Conservation (phyloP, 2,888 invertebrate species). For the Drosophila nigritarsus region DNA sequence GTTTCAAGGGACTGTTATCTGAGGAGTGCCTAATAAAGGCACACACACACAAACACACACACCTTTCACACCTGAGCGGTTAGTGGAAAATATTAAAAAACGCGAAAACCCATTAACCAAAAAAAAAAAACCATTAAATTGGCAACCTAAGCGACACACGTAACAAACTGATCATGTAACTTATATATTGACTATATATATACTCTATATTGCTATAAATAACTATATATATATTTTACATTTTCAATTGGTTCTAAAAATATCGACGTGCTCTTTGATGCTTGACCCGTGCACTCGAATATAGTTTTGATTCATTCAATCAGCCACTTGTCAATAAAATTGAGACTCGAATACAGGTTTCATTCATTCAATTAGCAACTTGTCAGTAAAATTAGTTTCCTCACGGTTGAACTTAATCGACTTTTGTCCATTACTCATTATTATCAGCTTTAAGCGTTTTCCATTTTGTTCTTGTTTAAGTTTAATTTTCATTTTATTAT, state of each 20-base stretch:
- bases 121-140: background rate
- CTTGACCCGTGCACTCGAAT: constrained; percentile 22
- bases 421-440: constrained; percentile 14
- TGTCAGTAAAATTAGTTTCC: background rate
- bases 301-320: constrained; percentile 53
- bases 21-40: background rate
- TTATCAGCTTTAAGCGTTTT: constrained; percentile 24
- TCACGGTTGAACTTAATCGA: background rate
- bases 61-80: constrained; percentile 9
- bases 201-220: constrained; percentile 5
- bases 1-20: background rate
- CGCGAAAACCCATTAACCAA: background rate
- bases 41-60: constrained; percentile 15
- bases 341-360: constrained; percentile 1
- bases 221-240: background rate
- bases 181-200: background rate
- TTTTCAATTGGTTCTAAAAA: constrained; percentile 38
- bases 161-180: constrained; percentile 27
- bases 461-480: background rate
- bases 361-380: background rate
- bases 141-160: constrained; percentile 20
- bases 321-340: constrained; percentile 25
- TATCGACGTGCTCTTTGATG: background rate
- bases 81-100: constrained; percentile 32
- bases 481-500: background rate